Conservation (phyloP, 2,888 invertebrate genomes). For the Deilephila porcellus region DNA sequence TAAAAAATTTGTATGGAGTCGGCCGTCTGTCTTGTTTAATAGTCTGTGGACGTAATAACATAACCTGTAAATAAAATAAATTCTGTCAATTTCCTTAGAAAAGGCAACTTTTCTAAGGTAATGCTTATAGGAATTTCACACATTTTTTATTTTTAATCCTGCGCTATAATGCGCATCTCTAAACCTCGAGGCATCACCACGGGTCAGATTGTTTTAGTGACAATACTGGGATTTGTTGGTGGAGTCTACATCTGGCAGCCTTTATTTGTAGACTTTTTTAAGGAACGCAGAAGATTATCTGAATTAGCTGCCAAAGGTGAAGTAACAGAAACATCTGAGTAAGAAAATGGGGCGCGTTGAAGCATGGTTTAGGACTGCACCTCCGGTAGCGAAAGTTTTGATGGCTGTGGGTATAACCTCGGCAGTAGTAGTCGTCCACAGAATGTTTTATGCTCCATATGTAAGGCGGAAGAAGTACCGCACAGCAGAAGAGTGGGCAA, state of each 20-base stretch:
- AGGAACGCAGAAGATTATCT: constrained; percentile 45
- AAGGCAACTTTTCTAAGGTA: background rate
- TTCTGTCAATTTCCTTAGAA: background rate
- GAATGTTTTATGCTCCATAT: constrained; percentile 60
- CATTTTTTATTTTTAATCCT: constrained; percentile 14
- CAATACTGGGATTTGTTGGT: constrained; percentile 72
- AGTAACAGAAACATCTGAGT: constrained; percentile 40
- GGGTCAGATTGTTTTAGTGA: constrained; percentile 69
- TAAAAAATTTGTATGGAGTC: no score
- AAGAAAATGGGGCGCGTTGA: constrained; percentile 56
- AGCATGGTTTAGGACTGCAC: constrained; percentile 58
- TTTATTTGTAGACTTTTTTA: constrained; percentile 63
- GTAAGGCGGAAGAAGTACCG: constrained; percentile 52
- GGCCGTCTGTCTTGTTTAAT: no score
- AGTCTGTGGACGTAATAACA: constrained; percentile 26
- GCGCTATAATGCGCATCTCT: constrained; percentile 72
- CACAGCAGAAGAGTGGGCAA: constrained; percentile 71
- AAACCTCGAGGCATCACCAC: constrained; percentile 69
- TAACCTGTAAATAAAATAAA: constrained; percentile 19
- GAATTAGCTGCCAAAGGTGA: constrained; percentile 39
- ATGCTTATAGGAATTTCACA: background rate
- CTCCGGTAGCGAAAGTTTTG: constrained; percentile 66
- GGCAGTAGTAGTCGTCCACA: constrained; percentile 56
- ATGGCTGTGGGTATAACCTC: constrained; percentile 72
- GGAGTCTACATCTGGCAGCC: constrained; percentile 84